Evolutionary conservation across 2,113 vertebrate species (phyloP), one percentile per base, ranked within the genome.

Genomic region (Panthera tigris): DNA sequence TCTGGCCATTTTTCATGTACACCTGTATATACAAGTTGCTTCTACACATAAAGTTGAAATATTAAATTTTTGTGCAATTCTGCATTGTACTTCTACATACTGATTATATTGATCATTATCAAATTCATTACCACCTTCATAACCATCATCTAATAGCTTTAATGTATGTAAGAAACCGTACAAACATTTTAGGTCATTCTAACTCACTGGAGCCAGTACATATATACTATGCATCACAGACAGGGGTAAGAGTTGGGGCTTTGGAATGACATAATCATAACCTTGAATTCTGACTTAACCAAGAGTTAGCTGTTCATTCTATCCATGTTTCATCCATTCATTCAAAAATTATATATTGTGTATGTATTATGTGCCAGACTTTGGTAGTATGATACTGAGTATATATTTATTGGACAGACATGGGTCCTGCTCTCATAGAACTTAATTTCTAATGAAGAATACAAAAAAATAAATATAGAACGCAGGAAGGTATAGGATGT

Each of bases 231-330:
- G 1, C 36, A 36, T 45, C 12, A n/a, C 3, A 69, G 19, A 39
- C 11, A 87, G 18, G 1, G 3, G 4, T 69, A 74, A 69, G 16
- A 69, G 5, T 41, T 25, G 55, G 74, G 39, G 6, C 16, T 92
- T 93, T 65, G 52, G 19, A 96, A 7, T 23, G 41, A 87, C 33
- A 41, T 0, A 31, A 36, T 15, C 11, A 18, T 45, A 81, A 14
- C 36, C 76, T 27, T 76, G 19, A 90, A 94, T 45, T 63, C 65
- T 79, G 13, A 39, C 2, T 83, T 92, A 94, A 92, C 48, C 21
- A 85, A 50, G 15, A 92, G 9, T 18, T 82, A 78, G 55, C 1
- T 71, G 21, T 39, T 94, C 19, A 10, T 10, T 27, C 31, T 8
- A 66, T 81, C 61, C 18, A 65, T 82, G 29, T 76, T 95, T 95